Base-by-base conservation (phyloP, 2,797 vertebrate genomes). In the Squalus acanthias region DNA sequence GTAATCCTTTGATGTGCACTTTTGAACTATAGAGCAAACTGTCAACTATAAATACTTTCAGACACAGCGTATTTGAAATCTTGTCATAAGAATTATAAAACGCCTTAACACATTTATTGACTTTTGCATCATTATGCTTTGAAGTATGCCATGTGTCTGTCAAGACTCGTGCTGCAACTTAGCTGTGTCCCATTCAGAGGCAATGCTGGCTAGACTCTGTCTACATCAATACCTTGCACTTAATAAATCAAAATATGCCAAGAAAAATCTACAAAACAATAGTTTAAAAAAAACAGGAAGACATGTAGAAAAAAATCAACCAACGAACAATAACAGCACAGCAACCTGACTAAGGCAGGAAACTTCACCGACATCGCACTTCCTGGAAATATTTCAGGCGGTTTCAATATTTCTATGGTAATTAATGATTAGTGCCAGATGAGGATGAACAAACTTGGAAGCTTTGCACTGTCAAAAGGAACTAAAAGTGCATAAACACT, bases 261-360 rank as follows among this genome's bases (percentile, higher is more conserved):
- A 97, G 97, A 97, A 97, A 97, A 98, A 97, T 88, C 96, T 88
- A 96, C 92, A 96, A 96, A 96, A 97, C 97, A 97, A 97, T 97
- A 97, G 97, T 96, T 97, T 97, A 96, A 96, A 96, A 97, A 97
- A 96, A 87, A 96, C 97, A 97, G 97, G 97, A 98, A 98, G 96
- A 29, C 94, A 76, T 76, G 50, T 76, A 60, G 96, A 70, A 96
- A 97, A 96, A 96, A 96, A 96, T 97, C 96, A 97, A 96, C 95
- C 22, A 97, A 96, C 97, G 97, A 98, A 97, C 97, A 98, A 97
- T 97, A 97, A 97, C 95, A 97, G 97, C 97, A 65, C 95, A 96
- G 96, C 96, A 92, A 97, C 96, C 96, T 93, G 91, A 97, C 96
- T 96, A 96, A 97, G 70, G 96, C 94, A 97, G 97, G 97, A 98